Conservation (phyloP, 2,797 vertebrate species). For the Sebastes glaucus region DNA sequence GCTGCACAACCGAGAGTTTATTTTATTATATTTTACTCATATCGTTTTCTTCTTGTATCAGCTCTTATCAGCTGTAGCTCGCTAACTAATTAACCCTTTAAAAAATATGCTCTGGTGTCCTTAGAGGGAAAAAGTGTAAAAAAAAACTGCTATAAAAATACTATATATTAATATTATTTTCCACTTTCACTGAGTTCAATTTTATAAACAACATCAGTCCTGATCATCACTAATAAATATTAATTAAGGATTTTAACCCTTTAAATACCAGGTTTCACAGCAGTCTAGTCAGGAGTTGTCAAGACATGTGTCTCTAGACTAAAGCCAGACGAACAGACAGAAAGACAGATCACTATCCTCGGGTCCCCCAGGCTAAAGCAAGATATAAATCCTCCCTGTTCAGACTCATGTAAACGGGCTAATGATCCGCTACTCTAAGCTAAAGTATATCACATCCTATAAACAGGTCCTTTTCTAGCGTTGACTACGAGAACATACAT, state of each 20-base stretch:
- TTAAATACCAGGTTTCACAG: neutral
- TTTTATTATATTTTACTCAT: neutral
- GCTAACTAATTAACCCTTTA: no score
- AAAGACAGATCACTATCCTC: neutral
- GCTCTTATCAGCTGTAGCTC: no score
- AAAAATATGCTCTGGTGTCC: no score
- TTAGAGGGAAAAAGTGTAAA: neutral
- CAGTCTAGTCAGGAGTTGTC: neutral
- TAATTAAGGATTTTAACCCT: no score
- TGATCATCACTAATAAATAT: neutral
- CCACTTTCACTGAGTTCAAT: neutral
- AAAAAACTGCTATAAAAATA: neutral
- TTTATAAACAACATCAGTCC: neutral
- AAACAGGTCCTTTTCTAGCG: no score
- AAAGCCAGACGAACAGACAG: neutral
- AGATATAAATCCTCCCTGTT: neutral
- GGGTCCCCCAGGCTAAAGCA: neutral
- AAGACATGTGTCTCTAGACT: neutral
- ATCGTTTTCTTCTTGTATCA: no score
- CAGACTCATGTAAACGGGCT: neutral
- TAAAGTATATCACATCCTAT: no score
- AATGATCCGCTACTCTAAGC: neutral
- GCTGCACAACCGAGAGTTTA: neutral
- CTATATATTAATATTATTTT: neutral
- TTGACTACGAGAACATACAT: neutral